These are phyloP conservation scores for Mylabris sibirica DNA, from an alignment of 2,888 invertebrate genomes.

Conservation along the genomic window DNA sequence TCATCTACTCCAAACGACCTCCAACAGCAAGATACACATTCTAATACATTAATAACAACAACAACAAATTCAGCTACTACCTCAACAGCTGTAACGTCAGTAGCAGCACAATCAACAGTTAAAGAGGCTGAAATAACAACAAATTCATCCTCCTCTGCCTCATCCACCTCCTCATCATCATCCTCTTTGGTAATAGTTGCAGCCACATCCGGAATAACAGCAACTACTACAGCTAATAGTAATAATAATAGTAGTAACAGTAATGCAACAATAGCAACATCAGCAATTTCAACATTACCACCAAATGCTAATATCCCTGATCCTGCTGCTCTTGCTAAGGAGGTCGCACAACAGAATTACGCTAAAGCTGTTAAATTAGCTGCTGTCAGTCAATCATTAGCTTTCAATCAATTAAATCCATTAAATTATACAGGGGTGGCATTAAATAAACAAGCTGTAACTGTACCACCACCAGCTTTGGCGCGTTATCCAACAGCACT, in stretches of 20 bases:
- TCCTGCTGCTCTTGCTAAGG: constrained; percentile 76
- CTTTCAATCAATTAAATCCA: constrained; percentile 56
- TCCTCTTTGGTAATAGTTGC: constrained; percentile 32
- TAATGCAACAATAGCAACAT: constrained; percentile 48
- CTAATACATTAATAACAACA: constrained; percentile 17
- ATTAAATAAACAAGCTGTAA: constrained; percentile 69
- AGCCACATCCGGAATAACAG: constrained; percentile 45
- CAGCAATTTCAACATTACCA: constrained; percentile 40
- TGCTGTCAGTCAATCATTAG: constrained; percentile 56
- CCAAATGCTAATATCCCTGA: constrained; percentile 61
- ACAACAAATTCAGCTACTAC: constrained; percentile 19
- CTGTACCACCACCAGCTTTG: constrained; percentile 56
- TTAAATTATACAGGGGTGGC: constrained; percentile 75
- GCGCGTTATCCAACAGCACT: constrained; percentile 52
- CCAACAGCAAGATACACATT: constrained; percentile 33
- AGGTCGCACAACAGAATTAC: constrained; percentile 84
- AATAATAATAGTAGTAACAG: constrained; percentile 52
- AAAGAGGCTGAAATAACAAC: constrained; percentile 36
- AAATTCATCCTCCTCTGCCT: constrained; percentile 53
- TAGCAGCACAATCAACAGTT: constrained; percentile 30
- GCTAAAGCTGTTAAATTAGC: constrained; percentile 76
- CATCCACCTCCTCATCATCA: too few relatives aligned
- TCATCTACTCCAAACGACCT: constrained; percentile 55
- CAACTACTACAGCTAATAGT: constrained; percentile 42
- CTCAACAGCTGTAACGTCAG: constrained; percentile 27